Percentiles rank a stretch among this genome's conserved stretches.
These are phyloP conservation scores for Buceros bicornis DNA, from an alignment of 2,797 vertebrate genomes.

Conservation along the genomic window DNA sequence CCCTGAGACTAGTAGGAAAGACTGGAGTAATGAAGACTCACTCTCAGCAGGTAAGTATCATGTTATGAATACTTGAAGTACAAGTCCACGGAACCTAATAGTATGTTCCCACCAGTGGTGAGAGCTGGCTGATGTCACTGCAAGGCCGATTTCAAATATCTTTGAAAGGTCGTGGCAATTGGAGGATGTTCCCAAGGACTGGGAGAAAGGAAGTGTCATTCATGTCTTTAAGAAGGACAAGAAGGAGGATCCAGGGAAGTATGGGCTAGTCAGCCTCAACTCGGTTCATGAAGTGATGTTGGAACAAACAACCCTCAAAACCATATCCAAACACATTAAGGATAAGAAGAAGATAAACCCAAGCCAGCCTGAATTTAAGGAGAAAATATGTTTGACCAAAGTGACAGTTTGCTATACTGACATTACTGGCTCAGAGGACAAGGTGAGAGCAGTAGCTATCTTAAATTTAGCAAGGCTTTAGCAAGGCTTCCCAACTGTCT, in stretches of 20 bases:
- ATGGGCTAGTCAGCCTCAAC: not conserved
- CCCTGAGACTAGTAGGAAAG: not conserved
- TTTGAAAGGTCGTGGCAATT: not conserved
- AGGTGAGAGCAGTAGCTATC: not conserved
- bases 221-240: not conserved
- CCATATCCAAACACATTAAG: not conserved
- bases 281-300: not conserved
- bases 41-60: not conserved
- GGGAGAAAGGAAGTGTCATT: not conserved
- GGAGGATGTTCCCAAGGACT: not conserved
- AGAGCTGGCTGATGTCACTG: not conserved
- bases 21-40: not conserved
- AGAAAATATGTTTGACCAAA: not conserved
- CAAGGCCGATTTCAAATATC: not conserved
- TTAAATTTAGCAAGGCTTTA: not conserved
- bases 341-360: not conserved
- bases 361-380: not conserved
- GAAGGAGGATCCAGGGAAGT: not conserved
- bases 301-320: not conserved
- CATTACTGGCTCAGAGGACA: not conserved
- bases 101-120: not conserved
- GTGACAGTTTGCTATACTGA: not conserved
- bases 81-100: not conserved
- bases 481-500: not conserved
- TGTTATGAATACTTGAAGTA: not conserved